Percentiles rank a stretch among this genome's conserved stretches.
Evolutionary conservation across 35 echinoderm and acorn worm species (phyloP).

Genomic region (Apostichopus japonicus): DNA sequence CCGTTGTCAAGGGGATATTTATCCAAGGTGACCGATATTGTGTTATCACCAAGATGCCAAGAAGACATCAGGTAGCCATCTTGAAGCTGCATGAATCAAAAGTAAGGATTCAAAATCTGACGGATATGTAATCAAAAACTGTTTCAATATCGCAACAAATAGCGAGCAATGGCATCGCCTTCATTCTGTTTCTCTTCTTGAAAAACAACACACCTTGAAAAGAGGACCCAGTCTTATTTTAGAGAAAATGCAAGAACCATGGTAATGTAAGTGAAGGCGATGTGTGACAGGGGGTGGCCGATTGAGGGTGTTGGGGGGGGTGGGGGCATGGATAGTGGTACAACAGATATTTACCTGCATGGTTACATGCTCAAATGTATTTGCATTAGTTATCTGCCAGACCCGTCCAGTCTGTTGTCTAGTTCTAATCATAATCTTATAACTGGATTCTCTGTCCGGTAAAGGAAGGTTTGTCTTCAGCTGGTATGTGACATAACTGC

Average conservation of each 20-base stretch:
- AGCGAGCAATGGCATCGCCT: no score
- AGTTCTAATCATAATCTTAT: slow-evolving; percentile 82
- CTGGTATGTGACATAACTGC: slow-evolving; percentile 87
- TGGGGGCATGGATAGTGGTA: neutral
- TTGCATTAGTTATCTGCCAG: slow-evolving; percentile 78
- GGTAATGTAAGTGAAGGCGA: no score
- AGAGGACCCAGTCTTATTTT: no score
- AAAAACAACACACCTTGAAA: no score
- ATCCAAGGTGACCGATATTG: slow-evolving; percentile 55
- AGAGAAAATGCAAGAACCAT: no score
- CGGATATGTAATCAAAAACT: no score
- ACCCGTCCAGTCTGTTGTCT: slow-evolving; percentile 68
- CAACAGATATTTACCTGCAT: slow-evolving; percentile 73
- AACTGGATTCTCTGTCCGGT: slow-evolving; percentile 57
- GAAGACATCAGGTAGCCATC: slow-evolving; percentile 63
- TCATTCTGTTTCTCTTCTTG: no score
- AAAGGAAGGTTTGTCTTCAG: slow-evolving; percentile 24
- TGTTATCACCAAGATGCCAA: slow-evolving; percentile 88
- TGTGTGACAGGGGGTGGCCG: no score
- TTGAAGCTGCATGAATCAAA: slow-evolving; percentile 53
- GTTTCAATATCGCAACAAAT: no score
- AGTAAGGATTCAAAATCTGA: no score
- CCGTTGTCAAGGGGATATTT: slow-evolving; percentile 86
- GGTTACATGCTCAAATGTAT: slow-evolving; percentile 73
- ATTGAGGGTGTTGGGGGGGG: no score